phyloP scores from a whole-genome alignment of 2,797 vertebrate genomes.

The Echeneis naucrates region DNA sequence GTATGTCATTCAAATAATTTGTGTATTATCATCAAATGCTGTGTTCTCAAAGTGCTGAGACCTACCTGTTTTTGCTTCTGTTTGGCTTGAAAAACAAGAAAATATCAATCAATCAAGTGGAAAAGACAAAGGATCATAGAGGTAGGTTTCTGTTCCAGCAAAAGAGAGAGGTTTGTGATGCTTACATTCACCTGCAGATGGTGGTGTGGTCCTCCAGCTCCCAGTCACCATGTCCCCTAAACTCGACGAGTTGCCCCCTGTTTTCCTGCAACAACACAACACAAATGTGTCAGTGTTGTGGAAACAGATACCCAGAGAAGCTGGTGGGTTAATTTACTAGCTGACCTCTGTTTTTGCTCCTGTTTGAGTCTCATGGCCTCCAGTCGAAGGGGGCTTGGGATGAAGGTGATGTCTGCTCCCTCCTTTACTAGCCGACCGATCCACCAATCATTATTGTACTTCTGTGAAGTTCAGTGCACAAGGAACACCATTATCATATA shows the following conservation, averaged over 20 bases:
- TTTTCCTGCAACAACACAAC: constrained; percentile 84
- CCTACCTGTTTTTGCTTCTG: constrained; percentile 99
- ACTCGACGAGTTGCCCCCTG: constrained; percentile 90
- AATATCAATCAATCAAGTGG: constrained; percentile 76
- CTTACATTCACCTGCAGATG: constrained; percentile 92
- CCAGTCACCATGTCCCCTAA: constrained; percentile 92
- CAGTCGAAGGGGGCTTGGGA: constrained; percentile 95
- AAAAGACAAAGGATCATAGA: constrained; percentile 11
- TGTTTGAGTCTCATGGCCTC: constrained; percentile 96
- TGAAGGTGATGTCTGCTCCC: constrained; percentile 95
- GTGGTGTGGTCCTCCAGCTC: constrained; percentile 93
- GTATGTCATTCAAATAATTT: background rate
- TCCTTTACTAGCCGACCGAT: constrained; percentile 96
- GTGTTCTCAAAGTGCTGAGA: constrained; percentile 35
- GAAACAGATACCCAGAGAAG: background rate
- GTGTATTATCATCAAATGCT: constrained; percentile 9
- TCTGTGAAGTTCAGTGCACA: constrained; percentile 80
- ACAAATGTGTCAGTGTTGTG: background rate
- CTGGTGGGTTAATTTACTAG: background rate
- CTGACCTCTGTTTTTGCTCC: constrained; percentile 95
- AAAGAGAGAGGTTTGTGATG: constrained; percentile 45
- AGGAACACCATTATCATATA: constrained; percentile 20
- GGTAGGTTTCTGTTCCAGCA: constrained; percentile 1
- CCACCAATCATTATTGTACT: constrained; percentile 98
- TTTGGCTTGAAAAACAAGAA: constrained; percentile 92